Evolutionary conservation across 1,140 invertebrate species (phyloP), one percentile per base, ranked within the genome.

Genomic region (Procambarus clarkii): DNA sequence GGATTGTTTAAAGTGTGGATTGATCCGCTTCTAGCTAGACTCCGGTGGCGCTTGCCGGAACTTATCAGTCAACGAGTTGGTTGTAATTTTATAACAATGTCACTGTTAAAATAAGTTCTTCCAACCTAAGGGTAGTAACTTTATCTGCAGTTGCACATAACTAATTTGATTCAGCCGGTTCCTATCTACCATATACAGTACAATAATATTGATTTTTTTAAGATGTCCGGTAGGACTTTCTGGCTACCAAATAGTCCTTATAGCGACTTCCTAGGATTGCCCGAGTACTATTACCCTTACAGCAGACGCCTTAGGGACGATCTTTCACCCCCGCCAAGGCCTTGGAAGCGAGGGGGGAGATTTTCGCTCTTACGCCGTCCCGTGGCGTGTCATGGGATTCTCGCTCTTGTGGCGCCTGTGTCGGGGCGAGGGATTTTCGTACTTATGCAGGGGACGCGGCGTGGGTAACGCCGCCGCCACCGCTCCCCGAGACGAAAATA

Each of bases 401-500:
- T 88, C 77, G 86, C 77, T 58, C 78, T 80, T 88, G 46, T 34
- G 54, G 58, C 48, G 71, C 15, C 45, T 45, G n/a, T 46, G 86
- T 44, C n/a, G 58, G 86, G 58, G 77, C 86, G 54, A 58, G 86
- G 77, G 86, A 81, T 48, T 88, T 54, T 88, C 21, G 60, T 44
- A 34, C 86, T 88, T 88, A 88, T 46, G 78, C 21, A 58, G 44
- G 86, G 86, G 86, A 88, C 86, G 86, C 86, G 86, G 86, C 86
- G 77, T 88, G 86, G 86, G 86, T 88, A 60, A 71, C 85, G 34
- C 60, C 64, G 78, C 78, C 86, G 76, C 64, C 60, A 24, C 86
- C 78, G 86, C 78, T 88, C 86, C 58, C 78, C 45, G 60, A 71
- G 86, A 80, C 86, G 11, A 88, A 88, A 88, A 88, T 88, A 88